phyloP scores from a whole-genome alignment of 2,888 invertebrate species.

The Xestoiulus laeticollis region DNA sequence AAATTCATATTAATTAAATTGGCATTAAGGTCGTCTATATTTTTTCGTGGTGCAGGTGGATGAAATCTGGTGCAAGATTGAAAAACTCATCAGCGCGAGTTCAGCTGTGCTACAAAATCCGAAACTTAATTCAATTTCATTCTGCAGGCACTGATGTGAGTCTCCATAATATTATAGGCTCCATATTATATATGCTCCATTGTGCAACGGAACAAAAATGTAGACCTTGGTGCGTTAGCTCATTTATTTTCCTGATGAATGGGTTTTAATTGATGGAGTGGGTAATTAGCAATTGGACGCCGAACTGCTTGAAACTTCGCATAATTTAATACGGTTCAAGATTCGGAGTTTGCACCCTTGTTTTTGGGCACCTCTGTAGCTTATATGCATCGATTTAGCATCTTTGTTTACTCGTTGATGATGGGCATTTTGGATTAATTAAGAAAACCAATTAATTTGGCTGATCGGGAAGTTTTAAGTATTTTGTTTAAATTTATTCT shows the following conservation, averaged over 20 bases:
- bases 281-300: slow-evolving; percentile 49
- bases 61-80: slow-evolving; percentile 26
- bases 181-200: slow-evolving; percentile 4
- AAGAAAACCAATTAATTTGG: neutral
- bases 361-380: neutral
- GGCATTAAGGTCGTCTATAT: slow-evolving; percentile 26
- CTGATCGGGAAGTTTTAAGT: neutral
- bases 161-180: neutral
- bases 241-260: slow-evolving; percentile 50
- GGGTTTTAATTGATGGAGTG: slow-evolving; percentile 50
- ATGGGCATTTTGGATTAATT: neutral
- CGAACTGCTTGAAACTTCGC: slow-evolving; percentile 42
- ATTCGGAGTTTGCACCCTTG: slow-evolving; percentile 21
- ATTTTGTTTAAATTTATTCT: neutral
- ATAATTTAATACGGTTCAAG: slow-evolving; percentile 16
- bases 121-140: slow-evolving; percentile 4
- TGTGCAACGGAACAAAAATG: neutral
- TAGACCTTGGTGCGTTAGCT: neutral
- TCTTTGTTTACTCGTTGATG: neutral
- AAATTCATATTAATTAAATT: slow-evolving; percentile 26
- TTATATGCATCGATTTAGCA: no score
- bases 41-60: neutral
- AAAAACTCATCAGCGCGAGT: slow-evolving; percentile 14
- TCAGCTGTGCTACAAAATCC: slow-evolving; percentile 26
- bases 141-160: neutral